A percentile compares a stretch with the other conserved stretches of the same genome.
Conservation (phyloP, 1,140 invertebrate genomes). For the Capitella teleta region DNA sequence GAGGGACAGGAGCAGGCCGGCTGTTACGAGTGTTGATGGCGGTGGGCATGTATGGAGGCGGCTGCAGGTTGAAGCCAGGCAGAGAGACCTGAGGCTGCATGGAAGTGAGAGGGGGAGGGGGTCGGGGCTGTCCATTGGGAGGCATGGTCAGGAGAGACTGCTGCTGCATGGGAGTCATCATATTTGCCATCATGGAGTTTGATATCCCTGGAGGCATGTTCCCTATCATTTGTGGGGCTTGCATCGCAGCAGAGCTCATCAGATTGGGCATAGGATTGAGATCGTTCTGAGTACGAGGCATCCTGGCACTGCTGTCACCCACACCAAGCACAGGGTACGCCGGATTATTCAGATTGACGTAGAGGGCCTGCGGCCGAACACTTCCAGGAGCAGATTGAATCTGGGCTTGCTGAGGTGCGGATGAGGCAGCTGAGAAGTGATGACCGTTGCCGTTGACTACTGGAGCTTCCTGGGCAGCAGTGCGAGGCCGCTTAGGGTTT, state of each 20-base stretch:
- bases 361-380: slow-evolving; percentile 4
- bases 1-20: neutral
- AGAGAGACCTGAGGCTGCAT: slow-evolving; percentile 3
- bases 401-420: neutral
- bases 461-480: neutral
- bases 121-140: neutral
- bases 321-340: neutral
- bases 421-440: neutral
- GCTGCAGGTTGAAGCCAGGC: slow-evolving; percentile 17
- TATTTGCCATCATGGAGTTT: neutral
- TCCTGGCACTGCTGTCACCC: too few relatives aligned
- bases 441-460: neutral
- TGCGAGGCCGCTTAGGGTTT: slow-evolving; percentile 6
- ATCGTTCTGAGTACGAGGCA: too few relatives aligned
- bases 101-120: neutral
- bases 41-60: neutral
- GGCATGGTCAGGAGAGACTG: neutral
- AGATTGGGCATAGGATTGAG: neutral
- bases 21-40: slow-evolving; percentile 6
- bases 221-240: neutral
- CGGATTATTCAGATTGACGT: slow-evolving; percentile 8
- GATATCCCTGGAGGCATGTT: neutral
- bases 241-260: neutral
- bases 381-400: neutral
- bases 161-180: neutral